These are phyloP conservation scores for Trypoxylus dichotomus DNA, from an alignment of 1,140 invertebrate species.

Conservation along the genomic window DNA sequence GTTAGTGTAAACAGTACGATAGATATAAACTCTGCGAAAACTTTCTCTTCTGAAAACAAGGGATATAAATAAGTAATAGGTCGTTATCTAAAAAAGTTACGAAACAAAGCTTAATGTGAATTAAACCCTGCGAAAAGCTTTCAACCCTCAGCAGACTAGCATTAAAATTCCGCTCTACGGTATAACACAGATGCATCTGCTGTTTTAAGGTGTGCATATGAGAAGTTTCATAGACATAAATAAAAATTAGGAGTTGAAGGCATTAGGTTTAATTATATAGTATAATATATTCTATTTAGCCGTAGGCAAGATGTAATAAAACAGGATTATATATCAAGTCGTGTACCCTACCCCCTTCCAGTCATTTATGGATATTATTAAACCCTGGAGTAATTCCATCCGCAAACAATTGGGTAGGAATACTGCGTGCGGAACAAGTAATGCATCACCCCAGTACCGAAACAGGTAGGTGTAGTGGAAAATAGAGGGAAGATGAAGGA, in stretches of 20 bases:
- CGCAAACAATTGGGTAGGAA: conserved; percentile 28
- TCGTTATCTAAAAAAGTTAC: no score
- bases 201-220: background rate
- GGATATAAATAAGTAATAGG: no score
- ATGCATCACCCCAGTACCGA: background rate
- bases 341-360: background rate
- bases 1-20: no score
- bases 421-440: conserved; percentile 4
- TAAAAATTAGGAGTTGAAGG: conserved; percentile 24
- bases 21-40: no score
- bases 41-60: no score
- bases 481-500: conserved; percentile 39
- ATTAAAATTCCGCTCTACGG: background rate
- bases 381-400: conserved; percentile 22
- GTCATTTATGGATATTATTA: conserved; percentile 30
- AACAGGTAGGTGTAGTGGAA: conserved; percentile 27
- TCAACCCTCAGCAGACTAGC: background rate
- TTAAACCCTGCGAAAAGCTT: background rate
- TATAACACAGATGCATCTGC: background rate
- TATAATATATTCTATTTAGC: conserved; percentile 11
- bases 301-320: conserved; percentile 14
- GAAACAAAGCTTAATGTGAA: no score
- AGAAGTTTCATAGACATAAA: background rate
- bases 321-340: conserved; percentile 24
- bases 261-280: background rate